Evolutionary conservation across 2,797 vertebrate genomes (phyloP).

Genomic region (Melanogrammus aeglefinus): DNA sequence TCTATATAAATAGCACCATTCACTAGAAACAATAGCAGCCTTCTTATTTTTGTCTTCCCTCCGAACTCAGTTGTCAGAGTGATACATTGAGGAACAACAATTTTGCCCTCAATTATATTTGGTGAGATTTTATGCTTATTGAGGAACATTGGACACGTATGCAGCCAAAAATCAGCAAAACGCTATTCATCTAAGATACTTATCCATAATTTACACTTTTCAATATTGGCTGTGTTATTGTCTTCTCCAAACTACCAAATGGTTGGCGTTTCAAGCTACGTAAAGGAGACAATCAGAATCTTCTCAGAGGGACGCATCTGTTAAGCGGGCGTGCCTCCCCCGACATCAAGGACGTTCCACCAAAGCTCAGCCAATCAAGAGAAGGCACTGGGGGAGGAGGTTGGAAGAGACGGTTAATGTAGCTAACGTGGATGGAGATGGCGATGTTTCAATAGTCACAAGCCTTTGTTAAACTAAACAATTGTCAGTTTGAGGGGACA

Average conservation of each 20-base stretch:
- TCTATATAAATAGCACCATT: slow-evolving; percentile 52
- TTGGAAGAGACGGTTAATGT: neutral
- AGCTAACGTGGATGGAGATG: too few species aligned
- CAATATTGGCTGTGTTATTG: too few species aligned
- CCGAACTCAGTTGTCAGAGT: neutral
- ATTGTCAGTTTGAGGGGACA: too few species aligned
- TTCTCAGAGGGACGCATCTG: too few species aligned
- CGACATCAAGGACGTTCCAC: slow-evolving; percentile 20
- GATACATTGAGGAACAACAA: slow-evolving; percentile 19
- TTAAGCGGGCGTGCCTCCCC: too few species aligned
- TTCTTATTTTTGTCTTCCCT: neutral
- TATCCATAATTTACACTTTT: too few species aligned
- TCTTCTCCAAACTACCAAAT: slow-evolving; percentile 5
- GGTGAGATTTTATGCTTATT: neutral
- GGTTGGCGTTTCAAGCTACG: slow-evolving; percentile 54
- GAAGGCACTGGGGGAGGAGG: slow-evolving; percentile 68
- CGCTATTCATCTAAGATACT: slow-evolving; percentile 11
- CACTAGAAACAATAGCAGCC: slow-evolving; percentile 32
- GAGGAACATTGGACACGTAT: neutral
- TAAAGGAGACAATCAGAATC: slow-evolving; percentile 11
- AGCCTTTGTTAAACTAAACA: too few species aligned
- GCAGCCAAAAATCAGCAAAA: neutral
- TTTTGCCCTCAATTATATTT: neutral
- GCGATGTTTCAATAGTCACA: too few species aligned
- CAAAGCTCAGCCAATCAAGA: slow-evolving; percentile 41